These are phyloP conservation scores for Pentamera pediparva DNA, from an alignment of 53 echinoderm and acorn worm species.

Conservation along the genomic window DNA sequence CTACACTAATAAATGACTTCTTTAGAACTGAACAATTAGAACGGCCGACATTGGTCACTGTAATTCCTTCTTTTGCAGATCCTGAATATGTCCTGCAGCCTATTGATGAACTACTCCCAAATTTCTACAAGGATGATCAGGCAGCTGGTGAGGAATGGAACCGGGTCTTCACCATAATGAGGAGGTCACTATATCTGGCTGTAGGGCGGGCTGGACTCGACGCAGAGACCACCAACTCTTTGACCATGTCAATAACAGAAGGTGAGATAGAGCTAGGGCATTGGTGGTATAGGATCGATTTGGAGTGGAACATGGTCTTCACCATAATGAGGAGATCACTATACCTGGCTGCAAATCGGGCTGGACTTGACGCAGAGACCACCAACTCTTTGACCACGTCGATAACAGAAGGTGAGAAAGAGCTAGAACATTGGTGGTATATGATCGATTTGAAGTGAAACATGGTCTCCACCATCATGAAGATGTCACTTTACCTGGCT, in stretches of 20 bases:
- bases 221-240: slow-evolving; percentile 33
- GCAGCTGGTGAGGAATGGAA: slow-evolving; percentile 54
- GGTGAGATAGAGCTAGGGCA: slow-evolving; percentile 22
- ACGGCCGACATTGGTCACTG: too few relatives aligned
- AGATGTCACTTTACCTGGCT: slow-evolving; percentile 49
- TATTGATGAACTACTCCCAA: slow-evolving; percentile 50
- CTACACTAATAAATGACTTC: too few relatives aligned
- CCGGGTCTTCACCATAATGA: slow-evolving; percentile 43
- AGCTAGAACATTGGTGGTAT: too few relatives aligned
- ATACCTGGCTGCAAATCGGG: slow-evolving; percentile 39
- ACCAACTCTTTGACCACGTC: slow-evolving; percentile 56
- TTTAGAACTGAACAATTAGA: too few relatives aligned
- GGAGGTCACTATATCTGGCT: slow-evolving; percentile 49
- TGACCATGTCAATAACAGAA: slow-evolving; percentile 82
- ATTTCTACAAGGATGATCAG: slow-evolving; percentile 42
- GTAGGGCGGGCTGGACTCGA: slow-evolving; percentile 36
- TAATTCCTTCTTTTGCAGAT: slow-evolving; percentile 42
- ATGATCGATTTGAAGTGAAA: background rate
- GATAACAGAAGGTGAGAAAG: slow-evolving; percentile 83
- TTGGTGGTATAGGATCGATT: background rate
- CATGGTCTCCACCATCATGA: slow-evolving; percentile 23
- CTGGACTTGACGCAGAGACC: slow-evolving; percentile 33
- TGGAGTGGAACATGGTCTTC: slow-evolving; percentile 55
- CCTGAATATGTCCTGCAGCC: slow-evolving; percentile 77
- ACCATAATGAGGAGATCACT: slow-evolving; percentile 48